Base-by-base conservation (phyloP, 1,140 invertebrate genomes). In the Drosophila pruinosa region DNA sequence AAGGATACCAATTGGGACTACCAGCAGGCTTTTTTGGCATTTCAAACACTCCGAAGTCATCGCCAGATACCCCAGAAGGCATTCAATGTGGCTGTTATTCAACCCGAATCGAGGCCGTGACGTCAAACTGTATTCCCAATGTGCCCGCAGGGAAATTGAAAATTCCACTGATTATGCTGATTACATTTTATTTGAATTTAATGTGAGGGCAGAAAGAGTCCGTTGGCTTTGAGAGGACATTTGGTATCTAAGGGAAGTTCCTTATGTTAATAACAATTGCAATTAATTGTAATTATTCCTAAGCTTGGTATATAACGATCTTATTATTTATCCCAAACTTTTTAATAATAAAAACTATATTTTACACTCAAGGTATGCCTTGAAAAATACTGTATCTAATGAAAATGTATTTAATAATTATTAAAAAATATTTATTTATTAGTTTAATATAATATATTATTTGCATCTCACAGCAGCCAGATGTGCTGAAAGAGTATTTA, bases 121-220 rank as follows among this genome's bases (percentile, higher is more conserved):
- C 61, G 34, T 22, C 58, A 36, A 45, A 41, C n/a, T n/a, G 28
- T 57, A 57, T 65, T 41, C 61, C 50, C 69, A 65, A 72, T 68
- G 63, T 24, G 63, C 14, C 56, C 48, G 31, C 57, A 36, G 64
- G 70, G 70, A 68, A 72, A 72, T 72, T 69, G 70, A 72, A 72
- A 68, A 72, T 72, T 69, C 56, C 56, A 72, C 64, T 68, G 63
- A 72, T 72, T 72, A 72, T 50, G 70, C 56, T 72, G 70, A 72
- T 72, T 72, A 72, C 56, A 72, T 61, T 61, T 68, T 69, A 61
- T 61, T 68, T 68, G 12, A 68, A 53, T 52, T 64, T 52, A 14
- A 24, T 24, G 43, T 50, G 4, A 71, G 52, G 19, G 61, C 57
- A 71, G n/a, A 0, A 8, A 12, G 19, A n/a, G 61, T 65, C 26